phyloP scores from a whole-genome alignment of 2,113 vertebrate genomes.

The Siphamia tubifer region DNA sequence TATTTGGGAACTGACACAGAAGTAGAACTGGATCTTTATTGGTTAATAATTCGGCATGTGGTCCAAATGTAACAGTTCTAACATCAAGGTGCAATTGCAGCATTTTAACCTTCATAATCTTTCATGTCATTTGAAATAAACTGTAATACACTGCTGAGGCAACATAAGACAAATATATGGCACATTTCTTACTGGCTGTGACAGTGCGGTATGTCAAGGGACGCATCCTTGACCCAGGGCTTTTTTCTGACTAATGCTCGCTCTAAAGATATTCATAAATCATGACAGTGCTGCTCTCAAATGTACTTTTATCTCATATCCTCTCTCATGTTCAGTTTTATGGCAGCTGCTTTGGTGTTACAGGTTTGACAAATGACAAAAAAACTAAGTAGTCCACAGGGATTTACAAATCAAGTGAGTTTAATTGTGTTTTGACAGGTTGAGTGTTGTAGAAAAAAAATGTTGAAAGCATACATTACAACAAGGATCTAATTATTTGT shows the following conservation, averaged over 20 bases:
- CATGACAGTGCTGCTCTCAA: neutral
- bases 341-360: neutral
- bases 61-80: neutral
- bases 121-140: slow-evolving; percentile 1
- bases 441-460: neutral
- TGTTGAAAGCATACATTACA: neutral
- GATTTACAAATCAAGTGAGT: neutral
- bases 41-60: too few species aligned
- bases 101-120: neutral
- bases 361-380: slow-evolving; percentile 5
- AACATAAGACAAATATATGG: slow-evolving; percentile 8
- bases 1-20: too few species aligned
- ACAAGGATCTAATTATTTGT: neutral
- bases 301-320: neutral
- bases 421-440: slow-evolving; percentile 12
- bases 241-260: slow-evolving; percentile 11
- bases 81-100: slow-evolving; percentile 8
- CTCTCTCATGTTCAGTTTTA: neutral
- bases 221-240: slow-evolving; percentile 17
- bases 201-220: slow-evolving; percentile 16
- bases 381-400: neutral
- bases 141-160: neutral
- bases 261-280: neutral
- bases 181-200: slow-evolving; percentile 7
- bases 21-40: too few species aligned